A percentile compares a stretch with the other conserved stretches of the same genome.
Evolutionary conservation across 2,888 invertebrate species (phyloP).

Genomic region (Lasioglossum calceatum): DNA sequence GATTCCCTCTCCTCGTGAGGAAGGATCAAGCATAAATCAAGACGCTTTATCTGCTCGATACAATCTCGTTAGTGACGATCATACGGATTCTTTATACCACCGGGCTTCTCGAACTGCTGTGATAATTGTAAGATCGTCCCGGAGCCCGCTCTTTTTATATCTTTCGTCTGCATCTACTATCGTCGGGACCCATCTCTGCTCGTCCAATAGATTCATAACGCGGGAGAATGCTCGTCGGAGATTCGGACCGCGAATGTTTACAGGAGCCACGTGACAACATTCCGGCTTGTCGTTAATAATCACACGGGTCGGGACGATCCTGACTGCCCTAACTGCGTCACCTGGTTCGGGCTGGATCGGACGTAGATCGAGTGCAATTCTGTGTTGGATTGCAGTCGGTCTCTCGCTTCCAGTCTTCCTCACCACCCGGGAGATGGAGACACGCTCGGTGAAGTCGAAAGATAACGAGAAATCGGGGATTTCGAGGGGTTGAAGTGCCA

Average conservation of each 20-base stretch:
- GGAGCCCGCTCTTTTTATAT: background rate
- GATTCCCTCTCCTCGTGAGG: background rate
- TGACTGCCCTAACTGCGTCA: slow-evolving; percentile 9
- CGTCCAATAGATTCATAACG: slow-evolving; percentile 34
- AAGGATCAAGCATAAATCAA: background rate
- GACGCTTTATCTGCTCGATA: slow-evolving; percentile 5
- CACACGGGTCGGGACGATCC: background rate
- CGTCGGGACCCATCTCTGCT: slow-evolving; percentile 34
- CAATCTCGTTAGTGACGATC: slow-evolving; percentile 17
- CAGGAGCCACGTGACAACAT: slow-evolving; percentile 47
- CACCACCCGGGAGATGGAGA: background rate
- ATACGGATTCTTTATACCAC: background rate
- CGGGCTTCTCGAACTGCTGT: background rate
- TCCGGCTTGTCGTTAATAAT: slow-evolving; percentile 44
- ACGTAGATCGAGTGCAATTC: background rate
- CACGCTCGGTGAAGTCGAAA: background rate
- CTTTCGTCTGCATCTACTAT: slow-evolving; percentile 23
- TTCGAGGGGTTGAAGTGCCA: background rate
- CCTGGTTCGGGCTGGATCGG: background rate
- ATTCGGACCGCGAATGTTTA: slow-evolving; percentile 19
- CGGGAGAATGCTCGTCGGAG: background rate
- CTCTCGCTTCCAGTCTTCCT: background rate
- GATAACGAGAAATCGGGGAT: background rate
- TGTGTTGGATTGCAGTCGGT: background rate
- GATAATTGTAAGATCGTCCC: background rate